These are phyloP conservation scores for Drosophila borealis DNA, from an alignment of 2,888 invertebrate genomes.

Conservation along the genomic window DNA sequence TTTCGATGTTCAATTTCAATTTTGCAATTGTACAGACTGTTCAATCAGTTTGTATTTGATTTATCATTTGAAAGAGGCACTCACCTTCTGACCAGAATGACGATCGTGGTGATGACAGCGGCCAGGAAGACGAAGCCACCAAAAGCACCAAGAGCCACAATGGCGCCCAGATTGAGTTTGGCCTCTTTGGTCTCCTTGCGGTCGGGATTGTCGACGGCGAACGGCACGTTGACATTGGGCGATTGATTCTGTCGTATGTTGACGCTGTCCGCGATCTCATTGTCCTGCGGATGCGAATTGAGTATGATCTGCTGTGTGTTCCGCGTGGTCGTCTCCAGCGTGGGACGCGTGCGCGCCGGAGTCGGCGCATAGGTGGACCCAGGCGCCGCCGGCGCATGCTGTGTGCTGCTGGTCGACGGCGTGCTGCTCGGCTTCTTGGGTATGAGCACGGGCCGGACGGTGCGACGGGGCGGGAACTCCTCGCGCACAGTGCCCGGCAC, in stretches of 20 bases:
- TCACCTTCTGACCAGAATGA: slow-evolving; percentile 94
- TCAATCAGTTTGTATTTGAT: too few species aligned
- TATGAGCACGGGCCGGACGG: slow-evolving; percentile 77
- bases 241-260: slow-evolving; percentile 87
- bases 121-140: slow-evolving; percentile 96
- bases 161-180: slow-evolving; percentile 92
- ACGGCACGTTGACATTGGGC: slow-evolving; percentile 89
- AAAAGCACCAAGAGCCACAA: slow-evolving; percentile 95
- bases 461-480: slow-evolving; percentile 85
- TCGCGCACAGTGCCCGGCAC: slow-evolving; percentile 85
- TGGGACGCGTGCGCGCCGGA: slow-evolving; percentile 66
- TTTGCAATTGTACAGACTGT: too few species aligned
- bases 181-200: slow-evolving; percentile 87
- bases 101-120: slow-evolving; percentile 94
- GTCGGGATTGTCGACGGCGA: slow-evolving; percentile 87
- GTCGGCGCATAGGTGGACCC: slow-evolving; percentile 60
- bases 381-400: slow-evolving; percentile 24
- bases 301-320: slow-evolving; percentile 86
- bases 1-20: background rate
- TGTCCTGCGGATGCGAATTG: slow-evolving; percentile 91
- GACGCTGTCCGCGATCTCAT: slow-evolving; percentile 88
- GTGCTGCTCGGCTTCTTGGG: slow-evolving; percentile 82
- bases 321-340: slow-evolving; percentile 77
- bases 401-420: slow-evolving; percentile 74
- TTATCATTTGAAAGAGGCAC: slow-evolving; percentile 29